Percentiles rank a stretch among this genome's conserved stretches.
phyloP scores from a whole-genome alignment of 2,888 invertebrate species.

The Cerceris rybyensis region DNA sequence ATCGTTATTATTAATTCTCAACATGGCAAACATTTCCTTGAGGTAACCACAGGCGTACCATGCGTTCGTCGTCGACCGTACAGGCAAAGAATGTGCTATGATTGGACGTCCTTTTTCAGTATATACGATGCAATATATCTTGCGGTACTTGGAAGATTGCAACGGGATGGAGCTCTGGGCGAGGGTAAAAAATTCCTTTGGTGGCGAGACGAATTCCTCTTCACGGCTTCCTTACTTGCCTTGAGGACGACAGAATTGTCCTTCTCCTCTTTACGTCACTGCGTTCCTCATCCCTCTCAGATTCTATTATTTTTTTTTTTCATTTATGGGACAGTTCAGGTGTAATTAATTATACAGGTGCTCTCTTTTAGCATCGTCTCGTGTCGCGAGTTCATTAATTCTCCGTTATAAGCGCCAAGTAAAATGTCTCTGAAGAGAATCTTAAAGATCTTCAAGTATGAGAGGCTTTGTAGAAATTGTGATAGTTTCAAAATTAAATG shows the following conservation, averaged over 20 bases:
- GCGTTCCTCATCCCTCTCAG: not conserved
- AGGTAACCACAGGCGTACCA: not conserved
- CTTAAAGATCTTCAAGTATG: too few relatives aligned
- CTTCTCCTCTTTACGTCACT: not conserved
- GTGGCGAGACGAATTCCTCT: constrained; percentile 22
- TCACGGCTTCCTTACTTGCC: constrained; percentile 11
- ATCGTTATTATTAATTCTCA: constrained; percentile 37
- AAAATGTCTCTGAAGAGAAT: too few relatives aligned
- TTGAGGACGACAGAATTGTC: constrained; percentile 33
- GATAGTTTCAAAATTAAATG: too few relatives aligned
- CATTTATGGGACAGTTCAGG: too few relatives aligned
- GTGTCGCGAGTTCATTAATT: too few relatives aligned
- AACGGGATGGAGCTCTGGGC: constrained; percentile 33
- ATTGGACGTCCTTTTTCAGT: constrained; percentile 57
- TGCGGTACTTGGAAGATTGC: constrained; percentile 66
- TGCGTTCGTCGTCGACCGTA: constrained; percentile 16
- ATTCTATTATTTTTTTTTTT: too few relatives aligned
- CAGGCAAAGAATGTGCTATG: constrained; percentile 35
- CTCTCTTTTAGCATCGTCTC: too few relatives aligned
- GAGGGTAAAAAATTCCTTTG: constrained; percentile 29
- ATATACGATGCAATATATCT: constrained; percentile 65
- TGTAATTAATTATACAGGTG: too few relatives aligned
- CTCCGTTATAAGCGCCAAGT: too few relatives aligned
- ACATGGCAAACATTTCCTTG: constrained; percentile 5
- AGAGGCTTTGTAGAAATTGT: too few relatives aligned